phyloP scores from a whole-genome alignment of 2,113 vertebrate genomes.

The Clupea harengus region DNA sequence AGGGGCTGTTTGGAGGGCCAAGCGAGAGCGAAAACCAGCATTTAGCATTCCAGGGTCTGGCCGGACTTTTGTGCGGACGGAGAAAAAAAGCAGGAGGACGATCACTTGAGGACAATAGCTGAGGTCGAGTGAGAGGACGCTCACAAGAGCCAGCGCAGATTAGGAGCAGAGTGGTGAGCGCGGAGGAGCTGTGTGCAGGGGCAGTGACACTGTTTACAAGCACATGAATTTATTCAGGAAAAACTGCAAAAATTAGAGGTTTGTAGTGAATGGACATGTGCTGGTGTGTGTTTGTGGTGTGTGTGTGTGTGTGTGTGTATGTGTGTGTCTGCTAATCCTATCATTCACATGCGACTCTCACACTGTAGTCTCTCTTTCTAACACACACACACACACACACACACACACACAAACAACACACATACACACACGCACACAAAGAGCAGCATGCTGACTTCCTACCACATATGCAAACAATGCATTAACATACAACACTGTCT shows the following conservation, averaged over 20 bases:
- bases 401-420: too few relatives aligned
- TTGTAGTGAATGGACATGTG: not conserved
- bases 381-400: not conserved
- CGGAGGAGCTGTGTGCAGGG: not conserved
- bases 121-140: not conserved
- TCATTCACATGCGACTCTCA: not conserved
- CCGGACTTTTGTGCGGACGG: not conserved
- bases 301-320: not conserved
- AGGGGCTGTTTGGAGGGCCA: not conserved
- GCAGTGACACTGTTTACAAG: not conserved
- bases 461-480: not conserved
- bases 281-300: not conserved
- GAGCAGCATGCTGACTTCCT: not conserved
- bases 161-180: not conserved
- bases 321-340: not conserved
- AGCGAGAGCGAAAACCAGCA: not conserved
- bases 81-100: not conserved
- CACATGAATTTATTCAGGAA: not conserved
- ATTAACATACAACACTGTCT: not conserved
- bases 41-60: slow-evolving; percentile 12
- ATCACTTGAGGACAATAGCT: not conserved
- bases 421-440: too few relatives aligned
- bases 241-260: not conserved
- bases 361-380: not conserved
- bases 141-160: not conserved